Base-by-base conservation (phyloP, 1,140 invertebrate genomes). In the Scaptomyza graminum region DNA sequence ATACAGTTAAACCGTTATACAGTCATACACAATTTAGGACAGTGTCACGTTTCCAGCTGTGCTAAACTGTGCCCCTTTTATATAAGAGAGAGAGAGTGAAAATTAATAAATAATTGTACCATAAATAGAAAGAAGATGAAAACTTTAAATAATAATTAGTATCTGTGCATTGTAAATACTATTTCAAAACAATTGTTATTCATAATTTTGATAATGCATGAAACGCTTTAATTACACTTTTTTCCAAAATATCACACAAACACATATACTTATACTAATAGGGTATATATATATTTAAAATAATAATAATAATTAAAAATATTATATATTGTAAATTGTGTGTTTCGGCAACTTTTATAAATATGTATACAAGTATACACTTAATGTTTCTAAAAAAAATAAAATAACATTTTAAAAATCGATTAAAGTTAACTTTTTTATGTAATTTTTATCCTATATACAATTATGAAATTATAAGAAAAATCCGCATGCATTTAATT, bases 121-220 rank as follows among this genome's bases (percentile, higher is more conserved):
- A 34, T 8, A 34, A 5, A 34, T 9, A 46, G 25, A 47, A 25
- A 15, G 15, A 46, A 15, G 46, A 25, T 8, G 15, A 46, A 59
- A 41, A 44, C 28, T 54, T 46, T 46, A 15, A 46, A 61, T 51
- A 22, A 22, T 22, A 3, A 43, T 16, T 13, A 22, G 18, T 60
- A 54, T 59, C 52, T 59, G 47, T 52, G 52, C 54, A 71, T 66
- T 71, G 68, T 71, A 71, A 71, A 71, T 71, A 71, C 59, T 71
- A 71, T 66, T 71, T 52, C 37, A 51, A 44, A 7, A n/a, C n/a
- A 60, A 55, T 70, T 70, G 67, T 70, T 65, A 71, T 71, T 59
- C 16, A 55, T 49, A 69, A 41, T 61, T 28, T 62, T n/a, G 51
- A 63, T 55, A 62, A 52, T 56, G 56, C 31, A 52, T 39, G 52